Conservation (phyloP, 2,113 vertebrate genomes). For the Crotalus viridis region DNA sequence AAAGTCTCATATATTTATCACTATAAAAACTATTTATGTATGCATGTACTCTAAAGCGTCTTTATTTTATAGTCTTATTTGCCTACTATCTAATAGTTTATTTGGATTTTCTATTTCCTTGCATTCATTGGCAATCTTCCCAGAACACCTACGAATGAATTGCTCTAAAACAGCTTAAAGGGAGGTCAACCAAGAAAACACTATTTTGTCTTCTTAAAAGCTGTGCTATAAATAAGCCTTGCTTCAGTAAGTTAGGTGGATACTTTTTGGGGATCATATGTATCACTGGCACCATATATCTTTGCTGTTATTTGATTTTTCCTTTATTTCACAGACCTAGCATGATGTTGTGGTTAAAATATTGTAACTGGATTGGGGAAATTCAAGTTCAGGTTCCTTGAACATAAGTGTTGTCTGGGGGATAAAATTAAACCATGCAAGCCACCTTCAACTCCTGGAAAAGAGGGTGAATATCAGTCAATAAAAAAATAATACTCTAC, state of each 20-base stretch:
- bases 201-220: not conserved
- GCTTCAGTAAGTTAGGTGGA: not conserved
- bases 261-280: constrained; percentile 2
- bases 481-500: not conserved
- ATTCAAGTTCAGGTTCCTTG: not conserved
- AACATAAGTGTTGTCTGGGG: not conserved
- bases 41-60: not conserved
- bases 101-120: constrained; percentile 18
- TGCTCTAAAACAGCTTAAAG: constrained; percentile 42
- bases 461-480: not conserved
- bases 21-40: not conserved
- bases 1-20: not conserved
- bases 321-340: not conserved
- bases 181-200: constrained; percentile 27
- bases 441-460: not conserved
- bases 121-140: constrained; percentile 26
- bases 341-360: not conserved
- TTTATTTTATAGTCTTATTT: not conserved
- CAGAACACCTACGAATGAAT: constrained; percentile 36
- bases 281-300: constrained; percentile 9
- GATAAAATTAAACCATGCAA: not conserved
- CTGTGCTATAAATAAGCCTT: not conserved
- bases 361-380: not conserved
- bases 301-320: not conserved
- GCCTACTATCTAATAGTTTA: constrained; percentile 18